Base-by-base conservation (phyloP, 2,113 vertebrate species). In the Euleptes europaea region DNA sequence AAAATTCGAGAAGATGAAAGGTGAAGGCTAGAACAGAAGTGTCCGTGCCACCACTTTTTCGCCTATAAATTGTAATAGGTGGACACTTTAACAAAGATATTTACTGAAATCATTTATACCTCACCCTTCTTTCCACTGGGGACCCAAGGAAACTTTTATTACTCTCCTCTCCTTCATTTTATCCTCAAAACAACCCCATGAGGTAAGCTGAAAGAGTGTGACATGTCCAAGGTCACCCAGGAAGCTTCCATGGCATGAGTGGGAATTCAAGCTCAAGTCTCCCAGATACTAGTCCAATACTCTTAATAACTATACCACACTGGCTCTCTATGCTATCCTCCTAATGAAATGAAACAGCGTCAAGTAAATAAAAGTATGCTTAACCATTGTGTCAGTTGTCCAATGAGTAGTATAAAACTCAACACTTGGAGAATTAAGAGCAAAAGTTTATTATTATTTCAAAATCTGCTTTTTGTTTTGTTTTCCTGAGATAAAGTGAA, bases 361-460 rank as follows among this genome's bases (percentile, higher is more conserved):
- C n/a, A 90, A 86, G 72, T 69, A 0, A 49, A 89, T 70, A 8
- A 0, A n/a, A 0, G 0, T 0, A n/a, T 67, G 35, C 44, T 90
- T 72, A 80, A 84, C 31, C 2, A 66, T 31, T 87, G 89, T 49
- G 70, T 47, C 19, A 86, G 40, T 79, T 79, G 15, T 23, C 60
- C 66, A 35, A 74, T 84, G n/a, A n/a, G n/a, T 38, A 72, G 31
- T 19, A 88, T 38, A 49, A 44, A 83, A 86, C 13, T 54, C n/a
- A 71, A 42, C 8, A 0, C 0, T 35, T 81, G 31, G 63, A 88
- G 33, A n/a, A 88, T 44, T 81, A 91, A 87, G 0, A 90, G 76
- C n/a, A n/a, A n/a, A 90, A 87, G 78, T 57, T 60, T 74, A 80
- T 42, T 14, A 71, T 75, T 79, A 90, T 85, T 85, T 77, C 23